Conservation (phyloP, 2,797 vertebrate genomes). For the Mycteria americana region DNA sequence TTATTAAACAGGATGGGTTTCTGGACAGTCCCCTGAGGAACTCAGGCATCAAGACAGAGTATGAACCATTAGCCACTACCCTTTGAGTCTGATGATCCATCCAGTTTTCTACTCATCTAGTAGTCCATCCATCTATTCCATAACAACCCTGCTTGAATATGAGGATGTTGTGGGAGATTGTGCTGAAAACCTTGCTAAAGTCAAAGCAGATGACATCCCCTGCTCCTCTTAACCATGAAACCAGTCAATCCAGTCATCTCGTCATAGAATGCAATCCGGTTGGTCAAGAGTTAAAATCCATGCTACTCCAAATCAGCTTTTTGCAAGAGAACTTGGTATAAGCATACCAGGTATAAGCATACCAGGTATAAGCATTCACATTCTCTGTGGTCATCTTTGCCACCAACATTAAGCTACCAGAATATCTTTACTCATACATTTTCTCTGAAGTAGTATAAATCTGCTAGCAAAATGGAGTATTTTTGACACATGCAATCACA, state of each 20-base stretch:
- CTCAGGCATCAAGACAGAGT: background rate
- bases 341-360: background rate
- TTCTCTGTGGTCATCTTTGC: background rate
- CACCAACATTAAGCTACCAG: background rate
- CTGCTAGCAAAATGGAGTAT: slow-evolving; percentile 16
- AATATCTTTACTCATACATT: slow-evolving; percentile 24
- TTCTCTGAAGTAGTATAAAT: slow-evolving; percentile 1
- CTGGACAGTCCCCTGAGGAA: background rate
- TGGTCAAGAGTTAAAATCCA: background rate
- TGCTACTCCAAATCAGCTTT: background rate
- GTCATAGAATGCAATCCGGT: fast-evolving
- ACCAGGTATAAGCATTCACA: background rate
- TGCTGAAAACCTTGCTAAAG: background rate
- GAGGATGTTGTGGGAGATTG: background rate
- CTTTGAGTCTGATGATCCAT: background rate
- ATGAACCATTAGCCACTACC: background rate
- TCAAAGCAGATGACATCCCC: background rate
- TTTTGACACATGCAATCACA: background rate
- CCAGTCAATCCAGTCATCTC: background rate
- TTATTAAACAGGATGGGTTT: background rate
- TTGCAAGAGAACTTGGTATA: background rate
- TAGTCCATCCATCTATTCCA: background rate
- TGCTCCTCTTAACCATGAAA: background rate
- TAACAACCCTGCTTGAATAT: background rate
- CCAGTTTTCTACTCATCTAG: background rate